These are phyloP conservation scores for Chromis chromis DNA, from an alignment of 2,797 vertebrate species.

Conservation along the genomic window DNA sequence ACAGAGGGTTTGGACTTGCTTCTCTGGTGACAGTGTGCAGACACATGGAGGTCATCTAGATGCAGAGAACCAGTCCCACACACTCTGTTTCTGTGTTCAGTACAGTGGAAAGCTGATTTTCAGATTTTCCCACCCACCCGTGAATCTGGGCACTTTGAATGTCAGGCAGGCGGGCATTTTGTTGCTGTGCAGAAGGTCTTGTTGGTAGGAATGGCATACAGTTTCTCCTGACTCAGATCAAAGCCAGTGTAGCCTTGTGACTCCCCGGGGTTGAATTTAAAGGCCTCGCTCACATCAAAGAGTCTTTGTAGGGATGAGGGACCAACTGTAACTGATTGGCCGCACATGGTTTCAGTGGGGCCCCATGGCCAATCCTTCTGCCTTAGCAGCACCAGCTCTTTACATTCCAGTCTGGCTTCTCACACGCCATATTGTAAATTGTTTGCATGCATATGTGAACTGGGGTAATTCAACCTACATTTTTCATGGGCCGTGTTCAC, in stretches of 20 bases:
- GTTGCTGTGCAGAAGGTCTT: slow-evolving; percentile 41
- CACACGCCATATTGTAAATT: slow-evolving; percentile 14
- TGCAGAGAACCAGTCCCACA: not conserved
- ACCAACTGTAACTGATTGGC: slow-evolving; percentile 81
- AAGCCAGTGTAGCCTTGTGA: slow-evolving; percentile 73
- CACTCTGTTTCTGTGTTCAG: slow-evolving; percentile 3
- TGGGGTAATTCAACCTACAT: not conserved
- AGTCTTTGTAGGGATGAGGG: slow-evolving; percentile 76
- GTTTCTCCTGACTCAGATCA: slow-evolving; percentile 74
- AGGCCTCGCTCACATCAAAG: slow-evolving; percentile 81
- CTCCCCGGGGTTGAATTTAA: slow-evolving; percentile 73
- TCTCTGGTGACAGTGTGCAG: not conserved
- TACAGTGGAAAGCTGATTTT: not conserved
- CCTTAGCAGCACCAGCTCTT: slow-evolving; percentile 44
- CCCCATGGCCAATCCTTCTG: slow-evolving; percentile 44
- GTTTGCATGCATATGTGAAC: not conserved
- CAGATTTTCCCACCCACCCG: not conserved
- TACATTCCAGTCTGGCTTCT: slow-evolving; percentile 49
- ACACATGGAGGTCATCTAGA: slow-evolving; percentile 6
- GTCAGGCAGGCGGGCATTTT: slow-evolving; percentile 20
- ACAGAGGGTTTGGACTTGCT: not conserved
- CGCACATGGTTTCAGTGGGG: slow-evolving; percentile 77
- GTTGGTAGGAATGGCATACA: slow-evolving; percentile 46
- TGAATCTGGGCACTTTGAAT: slow-evolving; percentile 13
- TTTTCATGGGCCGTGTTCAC: slow-evolving; percentile 2